Evolutionary conservation across 2,888 invertebrate genomes (phyloP), one percentile per base, ranked within the genome.

Genomic region (Sisyra terminalis): DNA sequence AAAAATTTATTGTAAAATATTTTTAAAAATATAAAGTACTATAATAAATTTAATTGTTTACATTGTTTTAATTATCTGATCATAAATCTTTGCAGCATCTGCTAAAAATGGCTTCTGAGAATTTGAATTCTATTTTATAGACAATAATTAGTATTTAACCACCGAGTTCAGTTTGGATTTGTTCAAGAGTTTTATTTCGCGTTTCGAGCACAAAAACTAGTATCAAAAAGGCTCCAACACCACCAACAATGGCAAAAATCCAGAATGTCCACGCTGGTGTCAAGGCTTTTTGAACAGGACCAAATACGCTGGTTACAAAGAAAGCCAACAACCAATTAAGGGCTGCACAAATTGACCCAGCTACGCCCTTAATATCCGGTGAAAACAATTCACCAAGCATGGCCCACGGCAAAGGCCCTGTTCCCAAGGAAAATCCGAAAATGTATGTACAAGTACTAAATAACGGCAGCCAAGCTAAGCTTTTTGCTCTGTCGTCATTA

Each of bases 141-240:
- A n/a, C 11, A 32, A 32, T 13, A 5, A 9, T 11, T 38, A 10
- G 2, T 38, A 11, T 30, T 30, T 0, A 6, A 10, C 51, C 51
- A 29, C 54, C 55, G 13, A 67, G 50, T 50, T 63, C 61, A 4
- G 49, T 47, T 47, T 67, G 67, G 47, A 69, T 67, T 47, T 67
- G 55, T 16, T 63, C 63, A 15, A 67, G 48, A 2, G 64, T 59
- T 51, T 67, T 68, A 6, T 64, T 65, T 52, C 65, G 68, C 1
- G 69, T 69, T 58, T 77, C 77, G 5, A 73, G 64, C 11, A 75
- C 60, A 46, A 58, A 57, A 41, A 64, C 53, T 16, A 61, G 49
- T 2, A 69, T 61, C 54, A 71, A 73, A 17, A 65, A 44, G 3
- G 65, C 52, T 32, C 65, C 64, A 8, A 66, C 4, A 3, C 59